Conservation (phyloP, 2,797 vertebrate species). For the Sylvilagus floridanus region DNA sequence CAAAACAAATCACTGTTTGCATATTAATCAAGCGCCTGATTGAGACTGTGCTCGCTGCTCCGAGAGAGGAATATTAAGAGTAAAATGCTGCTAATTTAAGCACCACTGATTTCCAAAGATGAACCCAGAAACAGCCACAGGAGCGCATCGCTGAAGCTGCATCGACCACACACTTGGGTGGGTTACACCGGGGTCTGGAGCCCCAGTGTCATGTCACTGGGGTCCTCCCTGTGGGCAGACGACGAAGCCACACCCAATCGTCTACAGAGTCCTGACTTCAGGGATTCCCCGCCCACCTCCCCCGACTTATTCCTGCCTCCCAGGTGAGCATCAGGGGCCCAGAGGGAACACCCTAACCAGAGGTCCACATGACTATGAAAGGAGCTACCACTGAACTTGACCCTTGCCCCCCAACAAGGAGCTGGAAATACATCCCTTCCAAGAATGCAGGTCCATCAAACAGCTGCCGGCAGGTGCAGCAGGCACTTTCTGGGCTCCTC, state of each 20-base stretch:
- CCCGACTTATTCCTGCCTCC: background rate
- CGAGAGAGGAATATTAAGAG: conserved; percentile 85
- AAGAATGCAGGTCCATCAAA: background rate
- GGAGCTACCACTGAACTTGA: background rate
- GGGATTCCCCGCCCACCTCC: background rate
- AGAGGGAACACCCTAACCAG: background rate
- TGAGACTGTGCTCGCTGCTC: conserved; percentile 85
- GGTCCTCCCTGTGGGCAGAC: background rate
- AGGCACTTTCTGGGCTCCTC: background rate
- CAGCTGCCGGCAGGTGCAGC: background rate
- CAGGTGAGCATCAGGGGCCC: background rate
- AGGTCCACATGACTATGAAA: background rate
- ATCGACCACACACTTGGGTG: background rate
- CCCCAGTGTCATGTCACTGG: background rate
- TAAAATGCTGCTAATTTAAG: conserved; percentile 87
- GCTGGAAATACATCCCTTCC: background rate
- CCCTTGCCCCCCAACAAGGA: background rate
- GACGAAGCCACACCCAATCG: background rate
- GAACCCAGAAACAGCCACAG: conserved; percentile 77
- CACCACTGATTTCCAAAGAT: conserved; percentile 85
- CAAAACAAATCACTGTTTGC: conserved; percentile 87
- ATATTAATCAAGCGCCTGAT: conserved; percentile 87
- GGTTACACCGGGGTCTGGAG: background rate
- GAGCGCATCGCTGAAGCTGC: conserved; percentile 40
- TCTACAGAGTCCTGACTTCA: background rate